phyloP scores from a whole-genome alignment of 2,797 vertebrate genomes.

The Orientallactaga sibirica region DNA sequence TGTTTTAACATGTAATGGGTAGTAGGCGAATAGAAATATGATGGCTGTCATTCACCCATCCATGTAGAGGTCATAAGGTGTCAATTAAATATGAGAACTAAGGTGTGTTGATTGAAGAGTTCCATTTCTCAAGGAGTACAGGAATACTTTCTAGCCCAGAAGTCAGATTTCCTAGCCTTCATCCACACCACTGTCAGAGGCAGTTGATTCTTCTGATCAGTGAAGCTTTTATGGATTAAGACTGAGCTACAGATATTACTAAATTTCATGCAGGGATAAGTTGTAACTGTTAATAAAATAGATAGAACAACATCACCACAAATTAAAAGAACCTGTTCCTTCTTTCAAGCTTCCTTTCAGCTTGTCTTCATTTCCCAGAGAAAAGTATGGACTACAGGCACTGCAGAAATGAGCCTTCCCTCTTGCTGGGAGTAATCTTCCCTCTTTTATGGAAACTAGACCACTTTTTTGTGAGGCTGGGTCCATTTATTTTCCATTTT shows the following conservation, averaged over 20 bases:
- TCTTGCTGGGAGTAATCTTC: background rate
- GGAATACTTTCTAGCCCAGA: slow-evolving; percentile 18
- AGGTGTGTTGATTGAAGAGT: background rate
- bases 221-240: background rate
- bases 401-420: background rate
- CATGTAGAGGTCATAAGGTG: background rate
- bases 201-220: slow-evolving; percentile 22
- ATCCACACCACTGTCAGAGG: background rate
- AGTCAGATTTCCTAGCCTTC: slow-evolving; percentile 10
- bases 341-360: slow-evolving; percentile 26
- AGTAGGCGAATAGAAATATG: background rate
- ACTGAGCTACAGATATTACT: background rate
- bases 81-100: background rate
- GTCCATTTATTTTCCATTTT: slow-evolving; percentile 37
- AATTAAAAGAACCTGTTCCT: background rate
- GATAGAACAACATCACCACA: background rate
- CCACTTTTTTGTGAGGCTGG: slow-evolving; percentile 17
- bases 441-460: slow-evolving; percentile 54
- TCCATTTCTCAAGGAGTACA: slow-evolving; percentile 1
- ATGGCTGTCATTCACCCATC: background rate
- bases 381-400: background rate
- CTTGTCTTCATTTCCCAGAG: background rate
- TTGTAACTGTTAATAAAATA: background rate
- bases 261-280: background rate
- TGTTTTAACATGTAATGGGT: background rate